Evolutionary conservation across 2,113 vertebrate genomes (phyloP), one percentile per base, ranked within the genome.

Genomic region (Peromyscus maniculatus): DNA sequence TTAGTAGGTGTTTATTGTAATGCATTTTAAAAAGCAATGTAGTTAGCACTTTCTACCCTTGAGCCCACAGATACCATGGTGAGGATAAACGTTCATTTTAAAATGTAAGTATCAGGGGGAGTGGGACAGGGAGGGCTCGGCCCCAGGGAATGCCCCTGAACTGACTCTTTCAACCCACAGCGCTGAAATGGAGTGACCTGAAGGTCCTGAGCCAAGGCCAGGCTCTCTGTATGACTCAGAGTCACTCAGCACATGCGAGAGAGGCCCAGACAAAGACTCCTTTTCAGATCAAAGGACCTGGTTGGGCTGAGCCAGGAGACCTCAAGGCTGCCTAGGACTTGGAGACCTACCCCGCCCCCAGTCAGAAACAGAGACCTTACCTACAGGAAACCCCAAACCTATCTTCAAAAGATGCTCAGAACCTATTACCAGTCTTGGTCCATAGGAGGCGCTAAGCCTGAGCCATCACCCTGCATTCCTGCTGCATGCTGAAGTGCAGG

Each of bases 121-220:
- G 7, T 0, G 33, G 39, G 2, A 1, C 15, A 6, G 31, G 69
- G 33, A 59, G 22, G 2, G 0, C 36, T 82, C 66, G 10, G 36
- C 22, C 46, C 64, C 39, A 55, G 36, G 57, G 36, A 39, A 5
- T 9, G 11, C 2, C 57, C 49, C 2, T 0, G 5, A 74, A 17
- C 5, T 28, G 64, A 1, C 17, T 88, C 22, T 0, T 59, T 69
- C 16, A 33, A 8, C 16, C 49, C 39, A 39, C 3, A 0, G 59
- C 21, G 3, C 43, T 13, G 64, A 72, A 71, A 57, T 88, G 67
- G 10, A 72, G 62, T 4, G 10, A 86, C 43, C 77, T 21, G 2
- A 26, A 79, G 33, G 24, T 36, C 49, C 55, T 24, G 3, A 83
- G 43, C 55, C 7, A 5, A 80, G 75, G 78, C 12, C 7, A 21